phyloP scores from a whole-genome alignment of 53 echinoderm and acorn worm species.

The Henricia sp. region DNA sequence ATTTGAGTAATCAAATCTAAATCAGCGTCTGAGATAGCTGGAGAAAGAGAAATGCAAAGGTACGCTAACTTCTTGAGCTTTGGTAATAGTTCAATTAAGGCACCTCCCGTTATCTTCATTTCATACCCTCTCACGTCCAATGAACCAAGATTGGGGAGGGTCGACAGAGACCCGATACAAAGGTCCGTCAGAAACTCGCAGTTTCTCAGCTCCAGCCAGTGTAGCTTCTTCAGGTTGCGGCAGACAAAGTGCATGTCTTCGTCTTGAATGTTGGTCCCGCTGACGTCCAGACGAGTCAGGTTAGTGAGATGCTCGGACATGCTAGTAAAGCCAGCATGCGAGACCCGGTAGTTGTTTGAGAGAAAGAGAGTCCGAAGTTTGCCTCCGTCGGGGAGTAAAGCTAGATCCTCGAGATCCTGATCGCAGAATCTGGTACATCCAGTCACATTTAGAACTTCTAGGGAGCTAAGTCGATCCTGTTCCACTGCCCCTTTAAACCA shows the following conservation, averaged over 20 bases:
- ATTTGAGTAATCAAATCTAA: slow-evolving; percentile 8
- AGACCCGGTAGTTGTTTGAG: slow-evolving; percentile 37
- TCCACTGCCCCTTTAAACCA: slow-evolving; percentile 68
- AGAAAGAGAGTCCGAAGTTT: slow-evolving; percentile 30
- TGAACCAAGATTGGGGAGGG: background rate
- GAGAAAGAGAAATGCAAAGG: background rate
- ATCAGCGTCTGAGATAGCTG: slow-evolving; percentile 33
- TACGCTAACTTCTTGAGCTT: slow-evolving; percentile 4
- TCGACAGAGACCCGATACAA: slow-evolving; percentile 26
- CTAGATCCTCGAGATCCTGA: slow-evolving; percentile 57
- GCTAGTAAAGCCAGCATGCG: slow-evolving; percentile 2
- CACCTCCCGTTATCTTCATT: slow-evolving; percentile 12
- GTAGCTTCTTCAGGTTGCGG: slow-evolving; percentile 33
- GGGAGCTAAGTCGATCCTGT: slow-evolving; percentile 22
- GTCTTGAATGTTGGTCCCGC: slow-evolving; percentile 37
- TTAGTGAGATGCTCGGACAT: slow-evolving; percentile 28
- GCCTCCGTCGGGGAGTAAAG: slow-evolving; percentile 5
- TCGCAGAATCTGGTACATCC: slow-evolving; percentile 60
- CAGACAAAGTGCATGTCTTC: slow-evolving; percentile 48
- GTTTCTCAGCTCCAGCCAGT: slow-evolving; percentile 5
- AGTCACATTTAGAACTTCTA: slow-evolving; percentile 53
- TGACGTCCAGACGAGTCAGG: slow-evolving; percentile 10
- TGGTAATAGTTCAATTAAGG: background rate
- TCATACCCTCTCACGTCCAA: slow-evolving; percentile 20
- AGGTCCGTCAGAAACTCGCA: slow-evolving; percentile 48